Base-by-base conservation (phyloP, 2,888 invertebrate genomes). In the Folsomia manolachei region DNA sequence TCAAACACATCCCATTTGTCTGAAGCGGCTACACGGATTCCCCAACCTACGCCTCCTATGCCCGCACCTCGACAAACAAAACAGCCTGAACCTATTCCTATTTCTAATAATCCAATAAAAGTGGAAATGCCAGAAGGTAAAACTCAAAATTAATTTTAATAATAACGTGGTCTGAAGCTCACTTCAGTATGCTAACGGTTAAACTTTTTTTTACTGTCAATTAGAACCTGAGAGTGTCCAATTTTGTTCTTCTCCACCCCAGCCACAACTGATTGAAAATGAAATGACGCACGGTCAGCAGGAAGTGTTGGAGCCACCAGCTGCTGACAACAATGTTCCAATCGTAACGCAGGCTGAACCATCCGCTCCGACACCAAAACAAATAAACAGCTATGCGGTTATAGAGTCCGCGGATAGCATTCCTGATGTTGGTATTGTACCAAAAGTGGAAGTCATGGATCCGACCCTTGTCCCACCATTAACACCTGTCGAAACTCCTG, bases 1-100 rank as follows among this genome's bases (percentile, higher is more conserved):
- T 71, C 65, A 64, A 71, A 75, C 26, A 78, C 79, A 0, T 76
- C 76, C 23, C 79, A 79, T 52, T 72, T 81, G 21, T 81, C 80
- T 4, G 81, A 78, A 62, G 78, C 76, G 18, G 81, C 81, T 2
- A 79, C 80, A 0, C 61, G 79, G 63, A 81, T 81, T 24, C 81
- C 81, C 19, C 80, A 80, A 26, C 78, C 78, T 1, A 73, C 77
- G 9, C 73, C 75, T 2, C 56, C 75, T 67, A 87, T 89, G 67
- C 89, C 89, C 1, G 88, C 90, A 0, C 62, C 69, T n/a, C 27
- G 72, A n/a, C n/a, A n/a, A n/a, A n/a, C n/a, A n/a, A n/a, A n/a
- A n/a, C n/a, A n/a, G n/a, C n/a, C n/a, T n/a, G n/a, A n/a, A 52
- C 62, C 72, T 23, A 71, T 71, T 65, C 62, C 65, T 21, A 60